Evolutionary conservation across 2,888 invertebrate genomes (phyloP).

Genomic region (Stenodema calcarata): DNA sequence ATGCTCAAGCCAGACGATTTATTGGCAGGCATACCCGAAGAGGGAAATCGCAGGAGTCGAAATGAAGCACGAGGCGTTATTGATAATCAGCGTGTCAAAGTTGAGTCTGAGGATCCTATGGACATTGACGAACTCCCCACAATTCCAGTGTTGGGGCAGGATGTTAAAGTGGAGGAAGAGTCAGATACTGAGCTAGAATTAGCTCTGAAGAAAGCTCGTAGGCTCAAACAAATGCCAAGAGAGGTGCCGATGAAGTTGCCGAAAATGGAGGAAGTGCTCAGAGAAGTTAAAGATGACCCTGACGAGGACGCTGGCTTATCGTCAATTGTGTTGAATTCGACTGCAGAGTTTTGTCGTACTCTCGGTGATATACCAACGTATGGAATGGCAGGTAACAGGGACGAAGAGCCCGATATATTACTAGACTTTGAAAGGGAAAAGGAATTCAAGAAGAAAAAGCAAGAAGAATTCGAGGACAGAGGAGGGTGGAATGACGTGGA

Average conservation of each 20-base stretch:
- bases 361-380: conserved; percentile 95
- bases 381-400: conserved; percentile 87
- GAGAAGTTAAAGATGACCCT: conserved; percentile 47
- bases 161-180: conserved; percentile 73
- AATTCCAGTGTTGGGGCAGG: conserved; percentile 59
- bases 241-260: conserved; percentile 52
- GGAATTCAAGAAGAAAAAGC: conserved; percentile 62
- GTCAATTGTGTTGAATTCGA: conserved; percentile 85
- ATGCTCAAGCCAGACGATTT: conserved; percentile 76
- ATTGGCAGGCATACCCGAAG: conserved; percentile 54
- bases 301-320: conserved; percentile 32
- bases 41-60: neutral
- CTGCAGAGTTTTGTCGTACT: conserved; percentile 95
- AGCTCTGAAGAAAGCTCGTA: conserved; percentile 70
- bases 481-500: conserved; percentile 88
- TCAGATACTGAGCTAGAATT: conserved; percentile 72
- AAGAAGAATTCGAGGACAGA: conserved; percentile 66
- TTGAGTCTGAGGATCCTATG: conserved; percentile 64
- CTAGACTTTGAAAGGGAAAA: conserved; percentile 60
- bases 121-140: conserved; percentile 63
- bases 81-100: conserved; percentile 43
- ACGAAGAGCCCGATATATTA: conserved; percentile 77
- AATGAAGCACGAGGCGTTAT: neutral
- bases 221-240: conserved; percentile 68
- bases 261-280: conserved; percentile 51